Evolutionary conservation across 2,113 vertebrate genomes (phyloP), one percentile per base, ranked within the genome.

Genomic region (Chionomys nivalis): DNA sequence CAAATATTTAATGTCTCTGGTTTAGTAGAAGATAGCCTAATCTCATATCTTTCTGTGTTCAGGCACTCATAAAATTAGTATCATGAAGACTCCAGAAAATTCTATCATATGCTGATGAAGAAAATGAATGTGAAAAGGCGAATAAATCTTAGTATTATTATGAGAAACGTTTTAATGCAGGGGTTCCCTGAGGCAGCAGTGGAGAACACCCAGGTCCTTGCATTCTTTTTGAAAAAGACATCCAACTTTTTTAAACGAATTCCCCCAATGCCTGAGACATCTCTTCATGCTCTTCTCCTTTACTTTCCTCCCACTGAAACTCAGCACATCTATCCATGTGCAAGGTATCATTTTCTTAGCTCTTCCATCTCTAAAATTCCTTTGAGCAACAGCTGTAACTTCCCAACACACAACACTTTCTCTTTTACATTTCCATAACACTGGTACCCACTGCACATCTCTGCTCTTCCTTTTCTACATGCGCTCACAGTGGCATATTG

Each of bases 301-400:
- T 90, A n/a, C 68, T 78, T 87, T 93, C 55, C 88, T 85, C 14
- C 33, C 10, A n/a, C 63, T 82, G 75, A 89, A 92, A 93, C 28
- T 85, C 36, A 87, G 47, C 16, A 21, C 7, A 81, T n/a, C 23
- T 47, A 31, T 66, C 10, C 68, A 8, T 68, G 47, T 21, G 81
- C 61, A 87, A 81, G 77, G 4, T 55, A 11, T 52, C 33, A 21
- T 12, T 58, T 89, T 55, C 91, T 96, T 61, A 42, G 91, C 87
- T 31, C 31, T 78, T 79, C 76, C 24, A 6, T 68, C 42, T 47
- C 65, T 52, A 42, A 42, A 72, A 94, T 65, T 77, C 19, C 58
- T 82, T 17, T 21, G 36, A n/a, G 31, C 11, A 26, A 31, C 24
- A 10, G 26, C 4, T 76, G 1, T 36, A 52, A 23, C 1, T 73